Evolutionary conservation across 2,888 invertebrate genomes (phyloP).

Genomic region (Abrostola triplasia): DNA sequence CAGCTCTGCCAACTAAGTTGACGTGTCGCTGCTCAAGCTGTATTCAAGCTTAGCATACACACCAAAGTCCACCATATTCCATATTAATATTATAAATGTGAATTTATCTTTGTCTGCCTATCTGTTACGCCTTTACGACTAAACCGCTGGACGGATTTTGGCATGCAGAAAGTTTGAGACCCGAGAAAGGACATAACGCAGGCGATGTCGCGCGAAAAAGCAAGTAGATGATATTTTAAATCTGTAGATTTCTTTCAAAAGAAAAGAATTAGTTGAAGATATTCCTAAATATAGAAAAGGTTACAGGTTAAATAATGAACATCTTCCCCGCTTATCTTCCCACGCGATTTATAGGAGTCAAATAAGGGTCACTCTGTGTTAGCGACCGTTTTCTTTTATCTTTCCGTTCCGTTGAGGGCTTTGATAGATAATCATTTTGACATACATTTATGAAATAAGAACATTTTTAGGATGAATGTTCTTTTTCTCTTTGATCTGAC

Average conservation of each 20-base stretch:
- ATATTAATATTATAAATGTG: no score
- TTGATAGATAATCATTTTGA: background rate
- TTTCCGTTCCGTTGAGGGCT: background rate
- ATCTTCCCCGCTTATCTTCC: constrained; percentile 15
- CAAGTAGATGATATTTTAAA: no score
- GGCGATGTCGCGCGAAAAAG: no score
- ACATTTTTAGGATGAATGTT: background rate
- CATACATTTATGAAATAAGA: background rate
- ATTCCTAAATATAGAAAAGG: constrained; percentile 1
- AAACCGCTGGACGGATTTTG: no score
- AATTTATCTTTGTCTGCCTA: no score
- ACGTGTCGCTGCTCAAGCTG: no score
- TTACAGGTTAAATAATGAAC: constrained; percentile 6
- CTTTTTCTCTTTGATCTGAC: background rate
- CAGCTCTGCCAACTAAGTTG: no score
- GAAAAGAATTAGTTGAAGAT: background rate
- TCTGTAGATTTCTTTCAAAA: background rate
- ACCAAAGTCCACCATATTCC: no score
- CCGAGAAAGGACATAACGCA: no score
- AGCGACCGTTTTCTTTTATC: constrained; percentile 31
- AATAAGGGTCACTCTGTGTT: constrained; percentile 39
- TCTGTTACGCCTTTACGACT: no score
- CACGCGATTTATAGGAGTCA: constrained; percentile 37
- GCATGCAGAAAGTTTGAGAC: no score
- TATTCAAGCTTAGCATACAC: no score